Base-by-base conservation (phyloP, 2,113 vertebrate species). In the Nerophis lumbriciformis region DNA sequence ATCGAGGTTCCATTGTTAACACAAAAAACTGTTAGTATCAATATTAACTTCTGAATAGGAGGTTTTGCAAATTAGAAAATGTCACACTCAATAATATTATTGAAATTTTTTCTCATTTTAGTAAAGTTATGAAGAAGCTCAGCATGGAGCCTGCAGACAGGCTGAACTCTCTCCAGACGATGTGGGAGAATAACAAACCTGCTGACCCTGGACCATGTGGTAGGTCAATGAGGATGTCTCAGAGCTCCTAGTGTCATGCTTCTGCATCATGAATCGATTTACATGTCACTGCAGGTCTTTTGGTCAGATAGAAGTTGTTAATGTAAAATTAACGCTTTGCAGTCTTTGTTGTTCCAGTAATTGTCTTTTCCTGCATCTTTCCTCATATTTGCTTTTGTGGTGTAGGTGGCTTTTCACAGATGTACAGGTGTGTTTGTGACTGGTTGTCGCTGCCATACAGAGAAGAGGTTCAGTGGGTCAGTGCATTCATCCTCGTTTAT, bases 391-490 rank as follows among this genome's bases (percentile, higher is more conserved):
- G 10, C 13, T 47, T 45, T 60, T 63, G 12, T 51, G 85, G 72
- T 70, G 6, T 69, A 99, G 96, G 96, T 79, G 96, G 96, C 45
- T 98, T 99, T 89, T 98, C 96, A 1, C 96, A 95, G 88, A 95
- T 96, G 92, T 99, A 99, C 71, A 93, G 93, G 35, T 98, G 94
- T 79, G 94, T 96, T 55, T 98, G 96, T 83, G 96, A 99, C 78
- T 98, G 94, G 95, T 90, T 98, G 68, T 94, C 95, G 2, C 90
- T 95, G 77, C 91, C 95, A 0, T 95, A 97, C 81, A 91, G 91
- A 84, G 96, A 98, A 69, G 96, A 99, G 82, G 96, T 98, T 28
- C 96, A 99, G 57, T 99, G 96, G 96, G 96, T 99, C 80, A 91
- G 94, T 90, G 0, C 15, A 13, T 45, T 58, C 38, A 58, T 12